Evolutionary conservation across 2,797 vertebrate species (phyloP).

Genomic region (Halcyon leucocephala): DNA sequence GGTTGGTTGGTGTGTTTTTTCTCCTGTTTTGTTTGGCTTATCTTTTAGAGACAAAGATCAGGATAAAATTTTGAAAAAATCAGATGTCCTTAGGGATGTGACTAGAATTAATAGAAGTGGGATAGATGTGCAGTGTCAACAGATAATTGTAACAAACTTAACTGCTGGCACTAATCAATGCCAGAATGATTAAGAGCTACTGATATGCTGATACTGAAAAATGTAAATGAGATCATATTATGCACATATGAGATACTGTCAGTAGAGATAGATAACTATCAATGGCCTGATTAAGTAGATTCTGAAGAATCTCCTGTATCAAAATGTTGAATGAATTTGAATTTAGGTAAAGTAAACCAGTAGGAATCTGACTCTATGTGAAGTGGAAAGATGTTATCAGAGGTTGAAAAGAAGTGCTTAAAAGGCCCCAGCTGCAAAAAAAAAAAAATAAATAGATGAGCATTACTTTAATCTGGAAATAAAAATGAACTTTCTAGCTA

Average conservation of each 20-base stretch:
- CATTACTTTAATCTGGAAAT: background rate
- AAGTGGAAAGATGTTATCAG: background rate
- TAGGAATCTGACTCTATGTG: background rate
- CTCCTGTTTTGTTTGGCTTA: background rate
- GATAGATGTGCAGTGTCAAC: background rate
- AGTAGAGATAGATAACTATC: background rate
- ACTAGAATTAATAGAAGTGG: background rate
- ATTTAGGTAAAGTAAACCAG: background rate
- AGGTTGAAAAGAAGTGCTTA: background rate
- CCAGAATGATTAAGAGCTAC: background rate
- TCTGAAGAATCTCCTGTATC: background rate
- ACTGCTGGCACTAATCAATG: background rate
- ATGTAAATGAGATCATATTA: background rate
- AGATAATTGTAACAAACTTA: background rate
- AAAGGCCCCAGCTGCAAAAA: background rate
- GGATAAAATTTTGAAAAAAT: background rate
- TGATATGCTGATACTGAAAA: background rate
- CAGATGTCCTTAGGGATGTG: background rate
- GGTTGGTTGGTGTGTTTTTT: no score
- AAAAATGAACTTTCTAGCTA: background rate
- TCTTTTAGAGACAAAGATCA: background rate
- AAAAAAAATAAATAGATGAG: background rate
- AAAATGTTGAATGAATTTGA: background rate
- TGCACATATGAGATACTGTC: background rate
- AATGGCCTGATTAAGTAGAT: background rate